phyloP scores from a whole-genome alignment of 2,113 vertebrate species.

The Steatornis caripensis region DNA sequence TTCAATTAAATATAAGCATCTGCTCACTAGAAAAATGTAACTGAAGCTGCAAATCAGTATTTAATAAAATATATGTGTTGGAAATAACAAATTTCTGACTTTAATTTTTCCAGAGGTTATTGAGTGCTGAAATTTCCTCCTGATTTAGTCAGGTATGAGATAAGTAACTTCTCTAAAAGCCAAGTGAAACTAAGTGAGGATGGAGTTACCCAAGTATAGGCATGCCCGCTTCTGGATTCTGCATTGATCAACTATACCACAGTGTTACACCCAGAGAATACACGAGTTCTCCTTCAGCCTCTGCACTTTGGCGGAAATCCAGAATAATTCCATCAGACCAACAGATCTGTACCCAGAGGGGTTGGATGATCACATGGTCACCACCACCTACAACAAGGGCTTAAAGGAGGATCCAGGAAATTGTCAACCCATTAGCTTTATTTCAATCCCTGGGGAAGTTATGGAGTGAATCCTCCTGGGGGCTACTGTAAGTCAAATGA shows the following conservation, averaged over 20 bases:
- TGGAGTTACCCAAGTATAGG: neutral
- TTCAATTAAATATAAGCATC: slow-evolving; percentile 62
- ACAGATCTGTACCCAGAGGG: neutral
- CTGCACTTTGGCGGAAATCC: neutral
- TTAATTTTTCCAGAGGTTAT: neutral
- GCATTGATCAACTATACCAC: rapidly evolving
- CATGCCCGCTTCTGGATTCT: neutral
- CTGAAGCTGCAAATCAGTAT: neutral
- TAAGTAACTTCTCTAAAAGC: neutral
- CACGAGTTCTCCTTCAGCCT: neutral
- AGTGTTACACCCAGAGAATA: neutral
- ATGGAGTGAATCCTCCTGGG: no score
- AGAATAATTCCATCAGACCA: neutral
- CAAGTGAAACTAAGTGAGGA: neutral
- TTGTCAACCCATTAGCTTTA: no score
- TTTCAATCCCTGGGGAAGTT: no score
- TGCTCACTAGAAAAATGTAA: slow-evolving; percentile 17
- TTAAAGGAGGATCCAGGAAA: no score
- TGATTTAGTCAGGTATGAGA: neutral
- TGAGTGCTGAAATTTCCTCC: neutral
- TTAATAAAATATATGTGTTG: neutral
- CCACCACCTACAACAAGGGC: no score
- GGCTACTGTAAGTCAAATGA: no score
- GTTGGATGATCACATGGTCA: rapidly evolving
- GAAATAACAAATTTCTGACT: neutral